A percentile compares a stretch with the other conserved stretches of the same genome.
These are phyloP conservation scores for Oreortyx pictus DNA, from an alignment of 2,797 vertebrate species.

Conservation along the genomic window DNA sequence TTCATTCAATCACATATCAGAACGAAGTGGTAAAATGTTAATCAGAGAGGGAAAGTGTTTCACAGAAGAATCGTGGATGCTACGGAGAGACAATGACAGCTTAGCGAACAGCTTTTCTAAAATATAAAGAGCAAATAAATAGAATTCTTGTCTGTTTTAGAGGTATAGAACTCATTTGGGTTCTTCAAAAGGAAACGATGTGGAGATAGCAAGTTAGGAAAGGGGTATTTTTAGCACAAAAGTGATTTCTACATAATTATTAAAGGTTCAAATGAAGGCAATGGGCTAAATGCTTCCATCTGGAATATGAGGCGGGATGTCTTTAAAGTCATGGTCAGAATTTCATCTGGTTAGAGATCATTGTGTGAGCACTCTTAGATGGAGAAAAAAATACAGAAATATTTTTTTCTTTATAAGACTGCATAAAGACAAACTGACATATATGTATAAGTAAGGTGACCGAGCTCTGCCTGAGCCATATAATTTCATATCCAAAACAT, in stretches of 20 bases:
- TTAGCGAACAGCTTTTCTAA: not conserved
- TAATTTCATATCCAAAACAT: not conserved
- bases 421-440: not conserved
- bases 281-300: not conserved
- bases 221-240: not conserved
- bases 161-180: fast-evolving
- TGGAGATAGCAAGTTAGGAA: not conserved
- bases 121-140: not conserved
- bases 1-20: not conserved
- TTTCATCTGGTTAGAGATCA: not conserved
- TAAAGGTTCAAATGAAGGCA: not conserved
- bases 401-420: not conserved
- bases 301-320: not conserved
- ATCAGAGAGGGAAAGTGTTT: not conserved
- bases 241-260: not conserved
- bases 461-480: not conserved
- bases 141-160: not conserved
- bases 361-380: not conserved
- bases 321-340: not conserved
- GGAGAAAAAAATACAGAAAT: not conserved
- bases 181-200: not conserved
- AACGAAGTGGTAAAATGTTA: not conserved
- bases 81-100: not conserved
- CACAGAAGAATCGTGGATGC: not conserved
- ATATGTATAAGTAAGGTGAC: not conserved